These are phyloP conservation scores for Damaliscus lunatus DNA, from an alignment of 2,113 vertebrate genomes.

Conservation along the genomic window DNA sequence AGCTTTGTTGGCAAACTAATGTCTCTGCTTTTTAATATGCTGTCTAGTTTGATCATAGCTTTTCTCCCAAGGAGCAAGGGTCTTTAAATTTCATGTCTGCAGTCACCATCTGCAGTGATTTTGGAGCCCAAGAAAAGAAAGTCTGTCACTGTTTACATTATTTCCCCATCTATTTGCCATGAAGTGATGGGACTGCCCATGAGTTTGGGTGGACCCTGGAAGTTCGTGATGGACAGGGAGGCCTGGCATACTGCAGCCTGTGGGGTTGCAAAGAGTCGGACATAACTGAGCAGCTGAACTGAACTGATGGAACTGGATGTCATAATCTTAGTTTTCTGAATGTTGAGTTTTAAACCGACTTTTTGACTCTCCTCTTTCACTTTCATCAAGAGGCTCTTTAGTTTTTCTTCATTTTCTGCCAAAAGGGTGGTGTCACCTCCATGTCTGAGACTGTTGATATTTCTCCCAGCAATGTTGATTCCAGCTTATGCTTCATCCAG, in stretches of 20 bases:
- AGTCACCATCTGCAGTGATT: neutral
- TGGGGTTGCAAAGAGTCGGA: neutral
- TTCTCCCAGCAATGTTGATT: neutral
- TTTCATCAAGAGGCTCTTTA: neutral
- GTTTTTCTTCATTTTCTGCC: neutral
- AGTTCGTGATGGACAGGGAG: neutral
- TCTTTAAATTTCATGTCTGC: neutral
- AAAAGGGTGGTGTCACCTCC: neutral
- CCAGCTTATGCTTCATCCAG: neutral
- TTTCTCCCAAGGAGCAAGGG: neutral
- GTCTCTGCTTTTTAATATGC: neutral
- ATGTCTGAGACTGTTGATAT: neutral
- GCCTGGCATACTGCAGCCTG: neutral
- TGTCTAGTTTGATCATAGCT: neutral
- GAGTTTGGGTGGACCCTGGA: neutral
- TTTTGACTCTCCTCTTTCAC: neutral
- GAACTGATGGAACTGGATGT: neutral
- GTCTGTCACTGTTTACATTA: neutral
- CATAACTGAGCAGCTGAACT: neutral
- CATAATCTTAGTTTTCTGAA: neutral
- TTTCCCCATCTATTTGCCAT: neutral
- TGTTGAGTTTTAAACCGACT: neutral
- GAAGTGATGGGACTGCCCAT: neutral
- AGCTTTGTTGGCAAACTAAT: neutral
- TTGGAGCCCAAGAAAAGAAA: neutral